Evolutionary conservation across 2,888 invertebrate genomes (phyloP).

Genomic region (Salpingus planirostris): DNA sequence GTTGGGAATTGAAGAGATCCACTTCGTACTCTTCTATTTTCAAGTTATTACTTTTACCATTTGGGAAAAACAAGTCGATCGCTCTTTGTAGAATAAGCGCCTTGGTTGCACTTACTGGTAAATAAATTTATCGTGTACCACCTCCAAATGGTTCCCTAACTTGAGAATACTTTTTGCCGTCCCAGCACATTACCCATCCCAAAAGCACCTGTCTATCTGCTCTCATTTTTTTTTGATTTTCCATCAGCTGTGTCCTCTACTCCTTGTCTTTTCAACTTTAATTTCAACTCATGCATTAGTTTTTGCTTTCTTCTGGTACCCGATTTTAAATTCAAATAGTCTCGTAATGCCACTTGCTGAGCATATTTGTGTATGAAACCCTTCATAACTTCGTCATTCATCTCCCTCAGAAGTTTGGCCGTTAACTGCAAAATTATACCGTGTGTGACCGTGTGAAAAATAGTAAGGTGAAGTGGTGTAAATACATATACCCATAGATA

Average conservation of each 20-base stretch:
- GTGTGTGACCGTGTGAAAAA: neutral
- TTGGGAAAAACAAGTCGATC: neutral
- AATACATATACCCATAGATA: too few relatives aligned
- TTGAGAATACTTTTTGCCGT: neutral
- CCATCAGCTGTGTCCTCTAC: neutral
- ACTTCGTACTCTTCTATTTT: neutral
- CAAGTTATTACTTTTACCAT: neutral
- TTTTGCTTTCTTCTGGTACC: neutral
- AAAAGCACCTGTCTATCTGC: neutral
- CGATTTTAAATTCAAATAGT: neutral
- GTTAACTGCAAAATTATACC: neutral
- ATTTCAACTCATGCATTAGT: neutral
- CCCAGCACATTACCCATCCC: neutral
- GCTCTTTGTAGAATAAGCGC: neutral
- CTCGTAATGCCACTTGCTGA: neutral
- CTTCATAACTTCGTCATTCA: neutral
- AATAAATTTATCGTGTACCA: neutral
- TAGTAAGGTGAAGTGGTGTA: too few relatives aligned
- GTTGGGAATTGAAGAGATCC: neutral
- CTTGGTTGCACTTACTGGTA: neutral
- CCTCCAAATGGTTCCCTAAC: neutral
- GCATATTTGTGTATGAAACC: neutral
- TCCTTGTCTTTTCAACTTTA: neutral
- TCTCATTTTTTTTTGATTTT: neutral
- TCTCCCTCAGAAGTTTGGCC: neutral